Conservation (phyloP, 2,797 vertebrate species). For the Crocodylus rhombifer region DNA sequence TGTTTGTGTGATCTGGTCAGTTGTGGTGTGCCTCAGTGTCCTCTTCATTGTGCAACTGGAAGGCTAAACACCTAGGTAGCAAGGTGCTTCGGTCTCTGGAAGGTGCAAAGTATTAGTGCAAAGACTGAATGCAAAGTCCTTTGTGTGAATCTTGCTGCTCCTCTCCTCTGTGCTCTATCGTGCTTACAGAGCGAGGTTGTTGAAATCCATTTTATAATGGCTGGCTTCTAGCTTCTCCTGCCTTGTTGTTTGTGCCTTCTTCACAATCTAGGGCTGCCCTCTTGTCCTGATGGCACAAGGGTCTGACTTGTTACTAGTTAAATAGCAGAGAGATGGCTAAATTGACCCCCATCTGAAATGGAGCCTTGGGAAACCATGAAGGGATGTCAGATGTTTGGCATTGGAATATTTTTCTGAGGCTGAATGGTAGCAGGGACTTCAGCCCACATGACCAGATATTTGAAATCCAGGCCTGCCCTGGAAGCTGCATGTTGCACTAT, state of each 20-base stretch:
- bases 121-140: fast-evolving
- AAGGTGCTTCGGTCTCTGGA: fast-evolving
- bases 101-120: not conserved
- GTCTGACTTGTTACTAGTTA: fast-evolving
- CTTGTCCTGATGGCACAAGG: fast-evolving
- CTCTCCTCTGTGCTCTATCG: not conserved
- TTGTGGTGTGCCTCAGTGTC: not conserved
- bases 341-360: no score
- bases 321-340: not conserved
- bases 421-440: not conserved
- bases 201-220: fast-evolving
- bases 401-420: not conserved
- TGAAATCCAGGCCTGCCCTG: not conserved
- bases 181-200: fast-evolving
- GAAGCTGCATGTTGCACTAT: not conserved
- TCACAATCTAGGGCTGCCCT: fast-evolving
- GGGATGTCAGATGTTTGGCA: not conserved
- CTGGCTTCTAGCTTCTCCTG: not conserved
- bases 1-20: not conserved
- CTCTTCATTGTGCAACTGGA: fast-evolving
- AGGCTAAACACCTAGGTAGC: no score
- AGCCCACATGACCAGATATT: not conserved
- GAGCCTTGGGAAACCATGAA: not conserved
- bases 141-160: fast-evolving
- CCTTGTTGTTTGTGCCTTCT: fast-evolving